These are phyloP conservation scores for Euphonia xanthogaster DNA, from an alignment of 2,797 vertebrate species.

Conservation along the genomic window DNA sequence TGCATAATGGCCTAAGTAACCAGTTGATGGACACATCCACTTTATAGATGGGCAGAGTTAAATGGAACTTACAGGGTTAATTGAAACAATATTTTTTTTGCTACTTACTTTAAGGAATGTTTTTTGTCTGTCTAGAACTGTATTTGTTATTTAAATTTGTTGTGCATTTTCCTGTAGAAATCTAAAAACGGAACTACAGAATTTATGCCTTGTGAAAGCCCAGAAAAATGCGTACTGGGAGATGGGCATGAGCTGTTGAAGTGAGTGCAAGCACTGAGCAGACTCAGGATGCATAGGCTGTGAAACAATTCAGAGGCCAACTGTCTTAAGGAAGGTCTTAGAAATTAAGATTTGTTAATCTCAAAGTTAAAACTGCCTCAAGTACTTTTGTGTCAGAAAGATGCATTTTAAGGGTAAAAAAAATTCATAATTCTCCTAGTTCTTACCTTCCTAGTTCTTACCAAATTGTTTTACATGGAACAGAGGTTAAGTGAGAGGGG, in stretches of 20 bases:
- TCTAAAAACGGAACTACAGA: not conserved
- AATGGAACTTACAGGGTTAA: not conserved
- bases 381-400: not conserved
- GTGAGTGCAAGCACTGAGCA: not conserved
- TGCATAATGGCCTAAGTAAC: not conserved
- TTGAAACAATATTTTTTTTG: not conserved
- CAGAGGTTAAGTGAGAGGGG: not conserved
- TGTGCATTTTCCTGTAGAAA: not conserved
- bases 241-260: not conserved
- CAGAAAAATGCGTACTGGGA: not conserved
- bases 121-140: not conserved
- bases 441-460: not conserved
- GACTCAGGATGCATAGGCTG: not conserved
- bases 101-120: not conserved
- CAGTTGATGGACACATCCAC: not conserved
- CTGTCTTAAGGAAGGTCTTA: not conserved
- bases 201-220: not conserved
- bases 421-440: rapidly evolving
- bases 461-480: not conserved
- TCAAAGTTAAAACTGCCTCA: not conserved
- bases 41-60: not conserved
- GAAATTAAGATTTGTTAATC: not conserved
- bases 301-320: not conserved
- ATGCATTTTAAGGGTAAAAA: not conserved
- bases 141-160: not conserved